phyloP scores from a whole-genome alignment of 2,888 invertebrate genomes.

The Phasia obesa region DNA sequence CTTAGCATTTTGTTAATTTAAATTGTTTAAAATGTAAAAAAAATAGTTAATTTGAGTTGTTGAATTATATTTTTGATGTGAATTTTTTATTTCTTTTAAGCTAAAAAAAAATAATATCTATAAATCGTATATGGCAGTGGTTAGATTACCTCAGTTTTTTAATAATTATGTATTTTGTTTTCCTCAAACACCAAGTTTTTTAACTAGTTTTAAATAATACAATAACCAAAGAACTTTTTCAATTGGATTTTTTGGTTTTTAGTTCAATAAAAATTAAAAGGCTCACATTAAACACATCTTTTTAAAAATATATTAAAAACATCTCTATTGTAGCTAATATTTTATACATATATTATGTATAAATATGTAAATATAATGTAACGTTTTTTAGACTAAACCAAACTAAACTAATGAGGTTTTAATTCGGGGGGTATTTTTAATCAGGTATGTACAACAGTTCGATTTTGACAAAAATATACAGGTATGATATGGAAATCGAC shows the following conservation, averaged over 20 bases:
- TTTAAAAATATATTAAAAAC: constrained; percentile 24
- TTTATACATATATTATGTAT: constrained; percentile 66
- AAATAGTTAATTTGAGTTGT: constrained; percentile 38
- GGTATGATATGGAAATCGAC: no score
- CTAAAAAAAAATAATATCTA: background rate
- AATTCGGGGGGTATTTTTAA: background rate
- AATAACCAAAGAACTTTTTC: constrained; percentile 63
- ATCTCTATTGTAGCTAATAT: constrained; percentile 26
- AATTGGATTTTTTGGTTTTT: constrained; percentile 47
- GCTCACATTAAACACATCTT: constrained; percentile 21
- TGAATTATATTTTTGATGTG: constrained; percentile 45
- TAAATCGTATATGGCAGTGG: constrained; percentile 50
- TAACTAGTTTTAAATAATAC: constrained; percentile 48
- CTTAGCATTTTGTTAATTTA: constrained; percentile 62
- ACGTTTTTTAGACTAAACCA: constrained; percentile 55
- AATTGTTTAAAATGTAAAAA: constrained; percentile 42
- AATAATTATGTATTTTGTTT: constrained; percentile 58
- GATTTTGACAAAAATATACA: no score
- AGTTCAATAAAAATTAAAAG: constrained; percentile 40
- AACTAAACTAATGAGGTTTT: constrained; percentile 35
- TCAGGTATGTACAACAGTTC: no score
- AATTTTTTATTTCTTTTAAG: constrained; percentile 40
- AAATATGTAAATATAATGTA: constrained; percentile 68
- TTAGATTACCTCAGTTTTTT: constrained; percentile 64
- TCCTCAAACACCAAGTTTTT: constrained; percentile 35